Base-by-base conservation (phyloP, 2,113 vertebrate genomes). In the Noturus placidus region DNA sequence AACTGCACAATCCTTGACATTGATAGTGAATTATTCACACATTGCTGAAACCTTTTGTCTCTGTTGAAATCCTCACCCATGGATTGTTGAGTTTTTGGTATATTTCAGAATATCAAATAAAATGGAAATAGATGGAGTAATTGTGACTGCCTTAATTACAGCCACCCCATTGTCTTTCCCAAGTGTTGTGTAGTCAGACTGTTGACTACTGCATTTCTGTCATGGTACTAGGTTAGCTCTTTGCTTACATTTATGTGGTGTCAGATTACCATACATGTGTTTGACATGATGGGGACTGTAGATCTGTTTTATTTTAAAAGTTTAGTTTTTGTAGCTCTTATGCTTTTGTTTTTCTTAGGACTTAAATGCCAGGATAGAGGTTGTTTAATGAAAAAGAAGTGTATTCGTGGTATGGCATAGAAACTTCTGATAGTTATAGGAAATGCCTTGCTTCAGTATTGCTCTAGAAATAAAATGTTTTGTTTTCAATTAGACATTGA, bases 221-320 rank as follows among this genome's bases (percentile, higher is more conserved):
- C 88, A 84, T 84, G 89, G 91, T 91, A 88, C 90, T 87, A 56
- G 83, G 74, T 81, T 20, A 92, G 94, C 94, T 90, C 92, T 87
- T 65, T 93, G 91, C 94, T 93, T 92, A 93, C 93, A 89, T 86
- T 86, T 90, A 92, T 91, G 92, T 85, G 92, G 94, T 94, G 92
- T 95, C 94, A 87, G 84, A 90, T 95, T 95, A 93, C 94, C 89
- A 94, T 92, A 94, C 93, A 92, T 90, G 88, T 90, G 88, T 79
- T 30, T 59, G 69, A 33, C 38, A 88, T 93, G 89, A 92, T 78
- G 91, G 88, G 84, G 89, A 88, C 69, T 79, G 89, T 56, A 56
- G 15, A 15, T 56, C 72, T 79, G 89, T 92, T 93, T 89, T 86
- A 89, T 90, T 89, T 85, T 88, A 90, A 63, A 42, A 63, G 27